A percentile compares a stretch with the other conserved stretches of the same genome.
Evolutionary conservation across 2,888 invertebrate genomes (phyloP).

Genomic region (Plebejus melissa): DNA sequence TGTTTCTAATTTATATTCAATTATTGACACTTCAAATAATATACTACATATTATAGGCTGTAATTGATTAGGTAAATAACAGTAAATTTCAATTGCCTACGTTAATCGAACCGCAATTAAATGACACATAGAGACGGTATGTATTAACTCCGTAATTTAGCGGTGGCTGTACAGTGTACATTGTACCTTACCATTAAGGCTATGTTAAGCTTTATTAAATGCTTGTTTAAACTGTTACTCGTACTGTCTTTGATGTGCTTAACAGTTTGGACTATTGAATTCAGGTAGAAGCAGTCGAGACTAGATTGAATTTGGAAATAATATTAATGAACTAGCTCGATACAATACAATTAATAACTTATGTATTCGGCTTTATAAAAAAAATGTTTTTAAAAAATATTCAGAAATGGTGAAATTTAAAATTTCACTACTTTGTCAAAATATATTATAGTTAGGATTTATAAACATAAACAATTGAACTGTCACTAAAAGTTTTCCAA

Average conservation of each 20-base stretch:
- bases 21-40: not conserved
- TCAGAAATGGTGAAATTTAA: too few species aligned
- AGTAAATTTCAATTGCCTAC: slow-evolving; percentile 5
- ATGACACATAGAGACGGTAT: slow-evolving; percentile 11
- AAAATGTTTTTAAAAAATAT: too few species aligned
- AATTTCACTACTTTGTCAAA: not conserved
- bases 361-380: too few species aligned
- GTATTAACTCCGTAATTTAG: slow-evolving; percentile 19
- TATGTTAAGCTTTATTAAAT: slow-evolving; percentile 22
- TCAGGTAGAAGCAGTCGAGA: not conserved
- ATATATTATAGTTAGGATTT: not conserved
- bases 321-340: not conserved
- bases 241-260: slow-evolving; percentile 4
- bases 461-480: not conserved
- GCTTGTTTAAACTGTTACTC: slow-evolving; percentile 13
- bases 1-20: not conserved
- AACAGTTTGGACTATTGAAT: slow-evolving; percentile 2
- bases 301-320: not conserved
- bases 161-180: slow-evolving; percentile 5
- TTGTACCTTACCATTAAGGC: not conserved
- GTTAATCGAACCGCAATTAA: slow-evolving; percentile 1
- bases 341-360: not conserved
- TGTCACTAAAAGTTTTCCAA: not conserved
- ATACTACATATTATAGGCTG: not conserved
- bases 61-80: not conserved